These are phyloP conservation scores for Bombus waltoni DNA, from an alignment of 1,140 invertebrate genomes.

Conservation along the genomic window DNA sequence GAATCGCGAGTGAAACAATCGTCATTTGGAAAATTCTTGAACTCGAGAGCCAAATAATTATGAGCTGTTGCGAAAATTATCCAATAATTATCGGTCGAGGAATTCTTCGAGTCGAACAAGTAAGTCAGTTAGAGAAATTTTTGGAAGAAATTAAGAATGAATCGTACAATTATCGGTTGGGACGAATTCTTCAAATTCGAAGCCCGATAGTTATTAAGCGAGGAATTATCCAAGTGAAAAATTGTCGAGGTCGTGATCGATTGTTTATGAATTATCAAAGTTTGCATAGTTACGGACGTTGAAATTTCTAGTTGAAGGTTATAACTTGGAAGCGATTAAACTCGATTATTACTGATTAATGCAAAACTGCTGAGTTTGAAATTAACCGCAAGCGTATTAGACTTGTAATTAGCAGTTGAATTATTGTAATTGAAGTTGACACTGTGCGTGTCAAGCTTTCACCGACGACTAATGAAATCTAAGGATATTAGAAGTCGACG, in stretches of 20 bases:
- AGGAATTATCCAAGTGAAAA: background rate
- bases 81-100: background rate
- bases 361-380: too few species aligned
- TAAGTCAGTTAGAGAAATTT: background rate
- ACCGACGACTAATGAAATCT: too few species aligned
- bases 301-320: background rate
- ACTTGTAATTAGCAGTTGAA: too few species aligned
- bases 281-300: background rate
- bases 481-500: too few species aligned
- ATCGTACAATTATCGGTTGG: too few species aligned
- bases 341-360: too few species aligned
- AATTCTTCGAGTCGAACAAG: background rate
- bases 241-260: background rate
- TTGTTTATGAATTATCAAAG: background rate
- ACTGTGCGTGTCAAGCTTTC: too few species aligned
- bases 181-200: too few species aligned
- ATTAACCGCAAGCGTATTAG: too few species aligned
- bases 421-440: too few species aligned
- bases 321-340: background rate
- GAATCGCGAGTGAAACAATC: background rate
- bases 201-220: too few species aligned
- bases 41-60: background rate
- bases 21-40: background rate
- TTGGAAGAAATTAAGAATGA: background rate
- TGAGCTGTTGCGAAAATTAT: too few species aligned